Base-by-base conservation (phyloP, 2,113 vertebrate genomes). In the Taurulus bubalis region DNA sequence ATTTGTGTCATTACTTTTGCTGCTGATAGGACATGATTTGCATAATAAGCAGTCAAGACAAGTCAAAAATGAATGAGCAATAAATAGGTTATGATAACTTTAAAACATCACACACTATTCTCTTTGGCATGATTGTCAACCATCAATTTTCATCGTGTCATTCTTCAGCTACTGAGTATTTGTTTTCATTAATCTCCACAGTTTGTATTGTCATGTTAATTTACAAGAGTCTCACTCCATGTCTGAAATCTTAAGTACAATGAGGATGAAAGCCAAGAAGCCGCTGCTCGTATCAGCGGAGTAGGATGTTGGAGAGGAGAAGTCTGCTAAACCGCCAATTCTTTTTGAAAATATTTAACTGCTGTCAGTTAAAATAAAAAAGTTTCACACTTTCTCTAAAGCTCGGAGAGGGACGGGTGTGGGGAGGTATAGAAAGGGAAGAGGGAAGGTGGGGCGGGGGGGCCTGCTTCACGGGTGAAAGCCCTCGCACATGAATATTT, bases 401-500 rank as follows among this genome's bases (percentile, higher is more conserved):
- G 85, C 88, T 90, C 5, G 0, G 62, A 75, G 76, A 83, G 75
- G 86, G 49, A 6, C n/a, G 26, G 36, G 6, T 62, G 2, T 24
- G 22, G 28, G 8, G 64, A 16, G 56, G 4, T 34, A 34, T 6
- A 32, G 30, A 32, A 4, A 32, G 30, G 30, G 76, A 72, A 75
- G 78, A 51, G 60, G 6, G 32, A 3, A 3, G 30, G 32, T 67
- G 76, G 85, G 82, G 47, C 38, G 9, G 1, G 77, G 76, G 80
- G 42, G 51, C 75, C 85, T 80, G 90, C 89, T 94, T 92, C 88
- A 90, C 78, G 91, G 91, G 93, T 93, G 91, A 91, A 92, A 93
- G 92, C 86, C 89, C 90, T 91, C 72, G 81, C 83, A 83, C 91
- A 91, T 95, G 90, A 94, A 94, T 94, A 92, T 92, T 93, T 94